A percentile compares a stretch with the other conserved stretches of the same genome.
Evolutionary conservation across 2,888 invertebrate genomes (phyloP).

Genomic region (Rhamnusium bicolor): DNA sequence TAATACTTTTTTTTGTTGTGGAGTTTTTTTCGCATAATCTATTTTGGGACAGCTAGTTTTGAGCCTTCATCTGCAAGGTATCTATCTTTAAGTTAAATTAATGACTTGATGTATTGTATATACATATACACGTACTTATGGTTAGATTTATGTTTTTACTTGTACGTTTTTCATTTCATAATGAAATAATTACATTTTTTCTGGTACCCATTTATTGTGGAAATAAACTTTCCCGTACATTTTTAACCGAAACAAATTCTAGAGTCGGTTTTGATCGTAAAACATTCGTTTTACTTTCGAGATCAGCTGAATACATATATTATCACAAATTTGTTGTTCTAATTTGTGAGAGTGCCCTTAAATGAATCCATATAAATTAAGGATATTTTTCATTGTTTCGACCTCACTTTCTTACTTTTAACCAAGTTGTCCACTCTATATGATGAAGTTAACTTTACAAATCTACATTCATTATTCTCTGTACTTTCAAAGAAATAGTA

Average conservation of each 20-base stretch:
- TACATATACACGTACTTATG: too few species aligned
- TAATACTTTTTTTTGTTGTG: too few species aligned
- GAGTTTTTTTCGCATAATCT: too few species aligned
- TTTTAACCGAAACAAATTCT: not conserved
- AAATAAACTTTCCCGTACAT: not conserved
- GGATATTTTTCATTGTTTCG: not conserved
- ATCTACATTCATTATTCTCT: not conserved
- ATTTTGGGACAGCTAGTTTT: too few species aligned
- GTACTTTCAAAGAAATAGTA: too few species aligned
- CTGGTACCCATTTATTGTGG: not conserved
- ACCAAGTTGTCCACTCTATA: not conserved
- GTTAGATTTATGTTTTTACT: too few species aligned
- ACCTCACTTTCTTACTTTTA: not conserved
- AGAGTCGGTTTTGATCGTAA: not conserved
- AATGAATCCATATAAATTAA: not conserved
- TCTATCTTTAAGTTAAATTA: too few species aligned
- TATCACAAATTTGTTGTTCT: not conserved
- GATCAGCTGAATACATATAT: not conserved
- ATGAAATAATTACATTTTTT: too few species aligned
- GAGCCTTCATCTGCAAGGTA: too few species aligned
- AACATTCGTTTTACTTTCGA: not conserved
- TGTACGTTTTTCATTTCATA: too few species aligned
- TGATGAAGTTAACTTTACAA: not conserved
- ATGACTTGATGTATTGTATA: too few species aligned
- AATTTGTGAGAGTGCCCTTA: not conserved